phyloP scores from a whole-genome alignment of 2,797 vertebrate genomes.

The Thripadectes ignobilis region DNA sequence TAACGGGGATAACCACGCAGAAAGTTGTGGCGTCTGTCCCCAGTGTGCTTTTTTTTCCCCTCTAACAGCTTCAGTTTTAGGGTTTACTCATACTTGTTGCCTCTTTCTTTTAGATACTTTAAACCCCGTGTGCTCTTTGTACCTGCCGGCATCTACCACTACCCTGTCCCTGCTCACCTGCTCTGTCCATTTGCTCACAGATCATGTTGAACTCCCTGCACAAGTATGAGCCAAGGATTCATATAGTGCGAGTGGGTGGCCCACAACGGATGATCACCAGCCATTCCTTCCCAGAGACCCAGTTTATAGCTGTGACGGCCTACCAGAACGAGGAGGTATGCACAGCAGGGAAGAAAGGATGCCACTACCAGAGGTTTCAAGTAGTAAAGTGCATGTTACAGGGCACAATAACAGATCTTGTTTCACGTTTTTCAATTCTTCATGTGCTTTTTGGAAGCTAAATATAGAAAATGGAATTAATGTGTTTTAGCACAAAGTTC shows the following conservation, averaged over 20 bases:
- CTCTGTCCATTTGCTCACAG: conserved; percentile 37
- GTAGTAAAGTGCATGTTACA: background rate
- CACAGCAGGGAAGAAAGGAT: background rate
- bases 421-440: rapidly evolving
- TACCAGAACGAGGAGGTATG: conserved; percentile 86
- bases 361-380: background rate
- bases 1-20: background rate
- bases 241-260: conserved; percentile 85
- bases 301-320: conserved; percentile 85
- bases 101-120: background rate
- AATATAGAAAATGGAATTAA: background rate
- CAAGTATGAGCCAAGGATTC: conserved; percentile 85
- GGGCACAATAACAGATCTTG: background rate
- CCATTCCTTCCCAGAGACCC: conserved; percentile 84
- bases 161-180: background rate
- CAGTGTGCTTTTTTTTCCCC: background rate
- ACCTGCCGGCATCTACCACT: rapidly evolving
- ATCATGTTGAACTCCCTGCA: conserved; percentile 88
- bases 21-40: background rate
- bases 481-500: background rate
- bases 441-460: background rate
- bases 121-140: background rate
- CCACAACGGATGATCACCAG: conserved; percentile 84
- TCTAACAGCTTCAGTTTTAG: background rate
- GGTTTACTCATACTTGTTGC: rapidly evolving